A percentile compares a stretch with the other conserved stretches of the same genome.
phyloP scores from a whole-genome alignment of 2,888 invertebrate genomes.

The Drepanosiphum platanoidis region DNA sequence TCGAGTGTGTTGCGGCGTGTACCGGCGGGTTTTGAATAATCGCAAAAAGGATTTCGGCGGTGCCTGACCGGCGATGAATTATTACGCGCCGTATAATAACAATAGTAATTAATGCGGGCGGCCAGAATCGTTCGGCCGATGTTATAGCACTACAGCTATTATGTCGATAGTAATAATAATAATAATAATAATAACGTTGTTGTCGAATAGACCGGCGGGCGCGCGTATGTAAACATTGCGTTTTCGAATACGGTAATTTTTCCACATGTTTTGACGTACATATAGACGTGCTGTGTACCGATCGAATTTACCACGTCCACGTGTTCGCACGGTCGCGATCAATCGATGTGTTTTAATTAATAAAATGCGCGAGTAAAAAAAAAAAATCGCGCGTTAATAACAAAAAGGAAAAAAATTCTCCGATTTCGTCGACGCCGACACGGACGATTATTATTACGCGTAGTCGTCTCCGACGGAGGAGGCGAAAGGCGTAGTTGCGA shows the following conservation, averaged over 20 bases:
- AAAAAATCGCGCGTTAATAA: too few species aligned
- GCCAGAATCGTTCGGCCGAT: background rate
- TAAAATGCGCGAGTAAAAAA: background rate
- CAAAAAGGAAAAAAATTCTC: too few species aligned
- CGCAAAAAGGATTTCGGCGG: slow-evolving; percentile 34
- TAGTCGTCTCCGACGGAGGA: too few species aligned
- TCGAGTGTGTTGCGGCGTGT: too few species aligned
- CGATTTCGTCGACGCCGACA: too few species aligned
- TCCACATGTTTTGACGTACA: background rate
- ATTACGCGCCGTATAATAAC: background rate
- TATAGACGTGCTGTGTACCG: too few species aligned
- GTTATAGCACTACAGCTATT: background rate
- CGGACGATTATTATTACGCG: too few species aligned
- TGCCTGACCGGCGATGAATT: background rate
- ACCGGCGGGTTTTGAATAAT: background rate
- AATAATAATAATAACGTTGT: too few species aligned
- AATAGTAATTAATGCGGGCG: background rate
- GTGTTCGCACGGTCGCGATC: background rate
- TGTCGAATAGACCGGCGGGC: background rate
- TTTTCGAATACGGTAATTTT: background rate
- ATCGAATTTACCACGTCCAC: background rate
- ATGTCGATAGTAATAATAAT: background rate
- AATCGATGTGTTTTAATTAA: background rate
- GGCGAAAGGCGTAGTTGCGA: too few species aligned
- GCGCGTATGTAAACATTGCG: background rate